Base-by-base conservation (phyloP, 2,888 invertebrate species). In the Allygus modestus region DNA sequence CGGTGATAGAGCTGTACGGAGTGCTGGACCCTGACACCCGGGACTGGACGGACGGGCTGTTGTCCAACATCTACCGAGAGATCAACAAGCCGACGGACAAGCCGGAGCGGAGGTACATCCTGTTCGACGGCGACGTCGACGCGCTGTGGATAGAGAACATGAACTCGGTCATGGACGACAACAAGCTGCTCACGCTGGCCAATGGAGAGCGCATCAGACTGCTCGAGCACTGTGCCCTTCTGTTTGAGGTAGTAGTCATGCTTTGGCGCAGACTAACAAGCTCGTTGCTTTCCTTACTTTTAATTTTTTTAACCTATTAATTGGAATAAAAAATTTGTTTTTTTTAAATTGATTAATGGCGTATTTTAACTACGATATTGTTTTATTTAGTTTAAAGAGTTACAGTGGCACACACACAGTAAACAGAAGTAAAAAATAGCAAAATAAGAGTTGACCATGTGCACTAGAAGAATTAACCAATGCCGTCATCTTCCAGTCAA, bases 121-220 rank as follows among this genome's bases (percentile, higher is more conserved):
- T 98, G 73, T 98, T 97, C 91, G 98, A 98, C 89, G 98, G 98
- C 1, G 97, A 98, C 89, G 97, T 98, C 1, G 98, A 98, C 91
- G 96, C 98, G 0, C 92, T 97, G 58, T 98, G 98, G 98, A 97
- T 98, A 87, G 98, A 98, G 91, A 98, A 98, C 91, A 98, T 98
- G 97, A 98, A 98, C 91, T 97, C 97, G 0, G 97, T 98, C 0
- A 98, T 98, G 98, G 98, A 98, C 89, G 98, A 98, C 90, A 98
- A 98, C 90, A 96, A 95, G 89, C 91, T 98, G 61, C 91, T 98
- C 83, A 98, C 98, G 0, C 91, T 98, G 85, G 97, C 97, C 4
- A 98, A 98, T 90, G 97, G 97, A 84, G 96, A 98, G 91, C 92
- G 97, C 86, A 97, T 97, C 86, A 93, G 96, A 85, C 91, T 97